These are phyloP conservation scores for Brachylomia viminalis DNA, from an alignment of 2,888 invertebrate species.

Conservation along the genomic window DNA sequence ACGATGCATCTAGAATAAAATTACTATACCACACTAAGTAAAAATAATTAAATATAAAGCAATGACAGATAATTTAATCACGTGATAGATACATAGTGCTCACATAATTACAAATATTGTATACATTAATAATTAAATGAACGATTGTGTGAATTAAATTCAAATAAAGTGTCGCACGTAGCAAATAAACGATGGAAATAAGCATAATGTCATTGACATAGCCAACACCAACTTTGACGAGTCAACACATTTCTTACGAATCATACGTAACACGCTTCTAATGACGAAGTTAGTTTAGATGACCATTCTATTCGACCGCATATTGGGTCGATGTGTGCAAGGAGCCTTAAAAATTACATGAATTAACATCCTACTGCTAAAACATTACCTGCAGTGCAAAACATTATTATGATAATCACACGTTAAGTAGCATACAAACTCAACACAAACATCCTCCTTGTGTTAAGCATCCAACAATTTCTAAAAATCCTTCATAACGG, in stretches of 20 bases:
- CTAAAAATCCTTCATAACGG: slow-evolving; percentile 15
- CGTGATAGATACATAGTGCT: too few relatives aligned
- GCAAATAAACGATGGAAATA: not conserved
- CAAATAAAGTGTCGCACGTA: not conserved
- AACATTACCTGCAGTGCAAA: not conserved
- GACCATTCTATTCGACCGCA: not conserved
- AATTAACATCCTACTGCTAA: not conserved
- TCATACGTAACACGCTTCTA: not conserved
- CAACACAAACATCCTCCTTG: not conserved
- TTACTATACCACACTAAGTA: too few relatives aligned
- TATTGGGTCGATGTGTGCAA: not conserved
- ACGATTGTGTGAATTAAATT: slow-evolving; percentile 2
- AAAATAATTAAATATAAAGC: too few relatives aligned
- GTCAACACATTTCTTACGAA: slow-evolving; percentile 14
- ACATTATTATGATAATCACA: not conserved
- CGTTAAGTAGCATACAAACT: not conserved
- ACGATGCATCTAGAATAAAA: too few relatives aligned
- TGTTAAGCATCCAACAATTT: not conserved
- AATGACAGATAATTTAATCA: too few relatives aligned
- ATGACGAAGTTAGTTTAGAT: not conserved
- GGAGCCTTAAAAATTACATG: not conserved
- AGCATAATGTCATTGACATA: not conserved
- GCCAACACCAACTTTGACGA: slow-evolving; percentile 7
- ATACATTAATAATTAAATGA: not conserved
- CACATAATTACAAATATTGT: too few relatives aligned